A percentile compares a stretch with the other conserved stretches of the same genome.
These are phyloP conservation scores for Noctilio leporinus DNA, from an alignment of 2,113 vertebrate genomes.

Conservation along the genomic window DNA sequence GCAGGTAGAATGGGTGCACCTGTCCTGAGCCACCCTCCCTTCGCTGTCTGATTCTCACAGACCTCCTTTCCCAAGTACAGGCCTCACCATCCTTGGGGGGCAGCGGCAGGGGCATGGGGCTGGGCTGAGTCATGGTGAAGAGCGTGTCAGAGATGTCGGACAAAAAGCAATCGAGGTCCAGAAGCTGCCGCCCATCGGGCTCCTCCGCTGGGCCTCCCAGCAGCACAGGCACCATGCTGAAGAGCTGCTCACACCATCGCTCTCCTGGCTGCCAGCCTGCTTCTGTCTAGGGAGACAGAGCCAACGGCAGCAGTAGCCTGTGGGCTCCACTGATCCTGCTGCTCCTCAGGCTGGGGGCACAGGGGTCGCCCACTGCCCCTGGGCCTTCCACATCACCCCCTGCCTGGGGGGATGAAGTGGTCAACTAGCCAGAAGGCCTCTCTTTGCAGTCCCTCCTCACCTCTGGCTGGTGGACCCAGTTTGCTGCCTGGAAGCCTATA, in stretches of 20 bases:
- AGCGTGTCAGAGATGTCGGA: slow-evolving; percentile 97
- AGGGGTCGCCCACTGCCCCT: not conserved
- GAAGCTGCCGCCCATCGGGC: slow-evolving; percentile 81
- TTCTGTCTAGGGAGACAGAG: slow-evolving; percentile 77
- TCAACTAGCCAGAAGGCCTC: not conserved
- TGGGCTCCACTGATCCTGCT: not conserved
- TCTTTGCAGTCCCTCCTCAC: not conserved
- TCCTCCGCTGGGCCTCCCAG: slow-evolving; percentile 82
- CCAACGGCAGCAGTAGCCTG: not conserved
- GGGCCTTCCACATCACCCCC: not conserved
- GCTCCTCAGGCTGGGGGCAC: not conserved
- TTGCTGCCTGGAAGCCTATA: not conserved
- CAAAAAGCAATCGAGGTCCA: slow-evolving; percentile 92
- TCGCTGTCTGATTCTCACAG: not conserved
- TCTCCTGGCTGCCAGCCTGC: slow-evolving; percentile 82
- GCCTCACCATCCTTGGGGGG: slow-evolving; percentile 84
- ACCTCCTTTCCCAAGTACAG: not conserved
- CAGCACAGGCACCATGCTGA: slow-evolving; percentile 84
- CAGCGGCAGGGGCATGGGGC: slow-evolving; percentile 76
- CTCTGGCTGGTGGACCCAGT: not conserved
- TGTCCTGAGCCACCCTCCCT: not conserved
- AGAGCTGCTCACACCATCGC: slow-evolving; percentile 89
- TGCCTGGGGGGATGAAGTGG: not conserved
- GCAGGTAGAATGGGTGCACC: not conserved
- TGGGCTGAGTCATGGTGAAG: slow-evolving; percentile 95